Conservation (phyloP, 2,888 invertebrate species). For the Scaptodrosophila latifasciaeformis region DNA sequence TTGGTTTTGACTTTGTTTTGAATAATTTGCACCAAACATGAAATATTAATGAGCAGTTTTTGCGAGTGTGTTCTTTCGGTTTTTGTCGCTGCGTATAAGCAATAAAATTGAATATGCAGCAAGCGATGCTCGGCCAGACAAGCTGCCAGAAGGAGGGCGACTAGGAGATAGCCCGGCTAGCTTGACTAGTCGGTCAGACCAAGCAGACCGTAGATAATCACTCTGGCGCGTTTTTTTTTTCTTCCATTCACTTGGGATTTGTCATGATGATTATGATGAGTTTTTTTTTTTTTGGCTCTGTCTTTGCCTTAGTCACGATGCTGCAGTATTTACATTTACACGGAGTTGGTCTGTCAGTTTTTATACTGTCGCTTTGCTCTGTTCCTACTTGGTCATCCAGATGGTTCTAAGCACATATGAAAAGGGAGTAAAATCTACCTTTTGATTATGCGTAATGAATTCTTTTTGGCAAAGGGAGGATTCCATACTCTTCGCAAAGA, state of each 20-base stretch:
- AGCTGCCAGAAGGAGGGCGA: too few species aligned
- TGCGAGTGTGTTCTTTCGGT: not conserved
- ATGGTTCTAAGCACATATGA: too few species aligned
- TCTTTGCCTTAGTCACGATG: too few species aligned
- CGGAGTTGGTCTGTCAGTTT: too few species aligned
- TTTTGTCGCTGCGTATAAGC: slow-evolving; percentile 48
- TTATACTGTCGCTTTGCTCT: not conserved
- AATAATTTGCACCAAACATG: slow-evolving; percentile 65
- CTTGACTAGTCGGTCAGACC: slow-evolving; percentile 16
- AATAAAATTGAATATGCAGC: slow-evolving; percentile 65
- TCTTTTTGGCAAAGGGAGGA: too few species aligned
- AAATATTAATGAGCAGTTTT: slow-evolving; percentile 64
- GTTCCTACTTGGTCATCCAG: too few species aligned
- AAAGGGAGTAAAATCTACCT: too few species aligned
- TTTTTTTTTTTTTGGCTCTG: not conserved
- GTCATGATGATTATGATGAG: slow-evolving; percentile 16
- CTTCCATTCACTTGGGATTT: slow-evolving; percentile 35
- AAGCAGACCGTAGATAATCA: slow-evolving; percentile 35
- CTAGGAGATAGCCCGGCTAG: not conserved
- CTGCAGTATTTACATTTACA: too few species aligned
- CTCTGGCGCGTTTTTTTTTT: slow-evolving; percentile 28
- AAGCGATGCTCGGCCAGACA: slow-evolving; percentile 33
- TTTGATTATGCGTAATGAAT: too few species aligned
- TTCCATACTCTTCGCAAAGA: too few species aligned
- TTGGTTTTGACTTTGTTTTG: slow-evolving; percentile 65